Evolutionary conservation across 1,140 invertebrate species (phyloP), one percentile per base, ranked within the genome.

Genomic region (Aphaenogaster floridana): DNA sequence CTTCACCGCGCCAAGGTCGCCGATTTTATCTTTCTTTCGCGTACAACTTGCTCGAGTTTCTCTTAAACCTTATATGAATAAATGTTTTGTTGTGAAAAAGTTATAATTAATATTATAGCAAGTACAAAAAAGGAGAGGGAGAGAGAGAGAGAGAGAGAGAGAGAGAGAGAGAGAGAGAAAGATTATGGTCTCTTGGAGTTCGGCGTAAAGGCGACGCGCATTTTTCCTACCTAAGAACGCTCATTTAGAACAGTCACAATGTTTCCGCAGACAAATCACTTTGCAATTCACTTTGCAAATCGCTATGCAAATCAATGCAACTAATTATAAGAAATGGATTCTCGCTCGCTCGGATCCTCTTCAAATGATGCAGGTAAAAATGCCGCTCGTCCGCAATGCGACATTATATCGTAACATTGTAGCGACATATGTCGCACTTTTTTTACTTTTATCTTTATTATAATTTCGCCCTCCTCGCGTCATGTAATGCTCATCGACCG

Each of bases 401-500:
- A 83, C 80, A 71, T 63, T 59, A 69, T 5, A 69, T 54, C 36
- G 42, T 50, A n/a, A 36, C 36, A 63, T 11, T 42, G 48, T 34
- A 36, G 28, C 21, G n/a, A 69, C 36, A 45, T 28, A 28, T 45
- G 9, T 69, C n/a, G 1, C 13, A 13, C 39, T 11, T 21, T 39
- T 36, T 21, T 39, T 8, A n/a, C 54, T 5, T 83, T 61, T 83
- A 74, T 61, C 66, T 69, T 50, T 69, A 69, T 50, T 48, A 69
- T 69, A 84, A 84, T 84, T 84, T 79, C 74, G 61, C 21, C 21
- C 17, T 39, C 45, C 57, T 13, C 59, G 28, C 59, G 48, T 64
- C 77, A 66, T 50, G 42, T 66, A 66, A 45, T 78, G 83, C 34
- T 42, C 83, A 63, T 86, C 74, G 83, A 79, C 61, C 83, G 74